phyloP scores from a whole-genome alignment of 1,140 invertebrate genomes.

The Eupeodes corollae region DNA sequence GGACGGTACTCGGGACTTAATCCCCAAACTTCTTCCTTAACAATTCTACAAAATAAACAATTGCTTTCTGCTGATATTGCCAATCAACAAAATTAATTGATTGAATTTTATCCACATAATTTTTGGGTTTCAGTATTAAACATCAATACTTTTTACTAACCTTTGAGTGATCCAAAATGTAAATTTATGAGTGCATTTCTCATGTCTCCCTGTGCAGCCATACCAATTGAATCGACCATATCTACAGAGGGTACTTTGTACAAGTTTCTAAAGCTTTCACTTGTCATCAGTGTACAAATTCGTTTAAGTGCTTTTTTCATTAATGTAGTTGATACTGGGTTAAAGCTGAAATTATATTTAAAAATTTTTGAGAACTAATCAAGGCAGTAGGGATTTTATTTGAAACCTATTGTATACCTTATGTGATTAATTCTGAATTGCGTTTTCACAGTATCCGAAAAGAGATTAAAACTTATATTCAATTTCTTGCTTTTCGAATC shows the following conservation, averaged over 20 bases:
- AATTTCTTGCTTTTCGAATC: conserved; percentile 48
- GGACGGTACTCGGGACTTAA: too few relatives aligned
- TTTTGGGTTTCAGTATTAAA: too few relatives aligned
- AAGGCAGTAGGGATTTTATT: too few relatives aligned
- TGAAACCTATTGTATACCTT: too few relatives aligned
- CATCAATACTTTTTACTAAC: conserved; percentile 31
- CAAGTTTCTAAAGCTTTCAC: conserved; percentile 35
- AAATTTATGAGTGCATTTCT: conserved; percentile 58
- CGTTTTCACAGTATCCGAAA: conserved; percentile 47
- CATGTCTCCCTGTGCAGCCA: conserved; percentile 56
- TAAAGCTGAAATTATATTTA: conserved; percentile 41
- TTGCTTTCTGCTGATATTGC: too few relatives aligned
- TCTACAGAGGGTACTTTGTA: conserved; percentile 45
- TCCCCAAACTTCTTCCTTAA: too few relatives aligned
- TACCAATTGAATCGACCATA: conserved; percentile 52
- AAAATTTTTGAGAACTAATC: too few relatives aligned
- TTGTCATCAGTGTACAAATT: conserved; percentile 43
- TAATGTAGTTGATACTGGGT: conserved; percentile 48
- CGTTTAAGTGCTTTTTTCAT: conserved; percentile 55
- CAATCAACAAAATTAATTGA: too few relatives aligned
- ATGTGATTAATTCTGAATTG: conserved; percentile 51
- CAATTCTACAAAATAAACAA: too few relatives aligned
- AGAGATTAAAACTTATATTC: conserved; percentile 49
- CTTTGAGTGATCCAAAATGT: conserved; percentile 56
- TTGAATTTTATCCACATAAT: too few relatives aligned